Base-by-base conservation (phyloP, 2,888 invertebrate species). In the Lottia gigantea region DNA sequence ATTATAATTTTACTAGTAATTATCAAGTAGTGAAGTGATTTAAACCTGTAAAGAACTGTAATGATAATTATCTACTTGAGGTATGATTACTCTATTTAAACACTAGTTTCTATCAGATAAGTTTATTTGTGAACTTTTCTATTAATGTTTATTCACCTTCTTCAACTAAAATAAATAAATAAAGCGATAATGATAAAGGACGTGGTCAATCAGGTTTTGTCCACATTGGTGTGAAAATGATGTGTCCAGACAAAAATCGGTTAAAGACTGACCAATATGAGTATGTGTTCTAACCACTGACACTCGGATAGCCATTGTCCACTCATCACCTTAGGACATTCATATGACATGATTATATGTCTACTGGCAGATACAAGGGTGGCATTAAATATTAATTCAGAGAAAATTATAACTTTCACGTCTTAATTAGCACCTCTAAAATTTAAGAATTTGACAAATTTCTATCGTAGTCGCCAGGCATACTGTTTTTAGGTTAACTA, bases 311-410 rank as follows among this genome's bases (percentile, higher is more conserved):
- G 55, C 55, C 55, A 55, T 55, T 55, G 55, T 55, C 55, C 55
- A 55, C 19, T 55, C 55, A 55, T 55, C 55, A 55, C 55, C 55
- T 23, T 23, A 55, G 55, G 55, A 19, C 55, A 55, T 23, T 23
- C 55, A 55, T 55, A 55, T 23, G 55, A 23, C 55, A 55, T 55
- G 55, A 55, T 55, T 55, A 55, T 55, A 55, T 55, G 55, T 55
- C 55, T 55, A 55, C 55, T 55, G 55, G 55, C 55, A 23, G 55
- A 19, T 55, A 55, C 55, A n/a, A 55, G 55, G 55, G 55, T 55
- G 55, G 55, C 55, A 55, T 55, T 12, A 55, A 55, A 55, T 55
- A 40, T 40, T 40, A 55, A 55, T 55, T 55, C 14, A 55, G 23
- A 55, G 19, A 19, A 55, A 55, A 55, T 55, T 55, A 55, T 55